Evolutionary conservation across 2,113 vertebrate genomes (phyloP).

Genomic region (Salvelinus namaycush): DNA sequence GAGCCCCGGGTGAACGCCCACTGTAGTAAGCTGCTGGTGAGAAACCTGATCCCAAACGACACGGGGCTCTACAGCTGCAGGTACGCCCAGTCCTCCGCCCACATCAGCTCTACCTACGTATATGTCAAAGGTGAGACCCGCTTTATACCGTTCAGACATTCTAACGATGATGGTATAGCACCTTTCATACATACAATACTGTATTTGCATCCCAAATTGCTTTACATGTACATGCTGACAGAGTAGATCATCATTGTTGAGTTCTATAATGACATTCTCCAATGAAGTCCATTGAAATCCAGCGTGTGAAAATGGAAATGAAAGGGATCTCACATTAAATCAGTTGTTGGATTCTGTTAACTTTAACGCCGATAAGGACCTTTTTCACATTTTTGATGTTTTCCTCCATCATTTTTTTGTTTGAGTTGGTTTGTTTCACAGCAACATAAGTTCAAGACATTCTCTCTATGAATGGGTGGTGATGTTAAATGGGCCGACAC

Average conservation of each 20-base stretch:
- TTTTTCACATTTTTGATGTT: constrained; percentile 25
- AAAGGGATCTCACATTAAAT: not conserved
- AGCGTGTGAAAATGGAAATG: not conserved
- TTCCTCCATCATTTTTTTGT: constrained; percentile 13
- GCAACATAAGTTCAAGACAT: not conserved
- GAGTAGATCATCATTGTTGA: too few species aligned
- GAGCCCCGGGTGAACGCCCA: constrained; percentile 10
- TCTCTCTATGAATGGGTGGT: constrained; percentile 3
- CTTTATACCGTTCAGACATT: not conserved
- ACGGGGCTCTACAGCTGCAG: constrained; percentile 79
- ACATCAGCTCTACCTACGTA: constrained; percentile 68
- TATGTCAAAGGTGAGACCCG: constrained; percentile 81
- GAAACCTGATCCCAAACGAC: constrained; percentile 63
- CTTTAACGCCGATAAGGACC: constrained; percentile 16
- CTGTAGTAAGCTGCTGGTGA: constrained; percentile 77
- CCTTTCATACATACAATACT: too few species aligned
- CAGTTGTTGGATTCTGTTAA: constrained; percentile 5
- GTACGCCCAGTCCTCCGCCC: constrained; percentile 24
- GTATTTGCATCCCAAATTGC: too few species aligned
- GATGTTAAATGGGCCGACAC: constrained; percentile 40
- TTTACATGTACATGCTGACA: too few species aligned
- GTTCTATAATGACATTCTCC: too few species aligned
- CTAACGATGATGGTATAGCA: too few species aligned
- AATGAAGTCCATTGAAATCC: too few species aligned
- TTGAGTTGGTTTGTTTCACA: constrained; percentile 2